phyloP scores from a whole-genome alignment of 2,888 invertebrate genomes.

The Drosophila flavopinicola region DNA sequence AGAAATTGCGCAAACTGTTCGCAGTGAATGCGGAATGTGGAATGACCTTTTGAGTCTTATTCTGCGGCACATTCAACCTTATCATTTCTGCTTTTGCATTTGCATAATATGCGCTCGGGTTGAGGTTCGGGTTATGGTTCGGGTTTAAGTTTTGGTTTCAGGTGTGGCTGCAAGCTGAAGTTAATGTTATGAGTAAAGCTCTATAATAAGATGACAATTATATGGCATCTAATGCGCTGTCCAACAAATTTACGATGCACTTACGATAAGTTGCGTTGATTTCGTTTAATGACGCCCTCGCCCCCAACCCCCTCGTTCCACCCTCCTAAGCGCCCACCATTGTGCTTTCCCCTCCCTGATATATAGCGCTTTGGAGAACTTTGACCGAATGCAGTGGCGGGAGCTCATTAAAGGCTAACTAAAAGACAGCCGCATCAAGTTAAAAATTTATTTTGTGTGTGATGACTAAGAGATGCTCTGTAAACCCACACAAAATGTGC shows the following conservation, averaged over 20 bases:
- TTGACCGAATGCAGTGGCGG: slow-evolving; percentile 19
- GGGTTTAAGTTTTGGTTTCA: slow-evolving; percentile 7
- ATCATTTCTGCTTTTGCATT: slow-evolving; percentile 24
- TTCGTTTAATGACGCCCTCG: slow-evolving; percentile 36
- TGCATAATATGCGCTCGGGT: slow-evolving; percentile 23
- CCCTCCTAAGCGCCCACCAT: too few species aligned
- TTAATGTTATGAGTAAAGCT: slow-evolving; percentile 44
- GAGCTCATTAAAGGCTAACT: slow-evolving; percentile 22
- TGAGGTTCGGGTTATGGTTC: not conserved
- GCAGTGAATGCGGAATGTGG: slow-evolving; percentile 45
- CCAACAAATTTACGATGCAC: slow-evolving; percentile 48
- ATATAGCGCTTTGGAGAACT: slow-evolving; percentile 27
- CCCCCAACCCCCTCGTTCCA: not conserved
- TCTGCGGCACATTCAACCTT: slow-evolving; percentile 20
- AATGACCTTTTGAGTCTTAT: slow-evolving; percentile 32
- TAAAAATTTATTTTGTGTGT: slow-evolving; percentile 26
- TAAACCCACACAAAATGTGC: too few species aligned
- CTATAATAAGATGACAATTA: slow-evolving; percentile 45
- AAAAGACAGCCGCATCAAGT: not conserved
- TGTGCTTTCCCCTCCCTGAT: not conserved
- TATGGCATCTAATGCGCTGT: slow-evolving; percentile 48
- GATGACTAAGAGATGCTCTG: slow-evolving; percentile 1
- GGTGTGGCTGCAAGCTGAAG: slow-evolving; percentile 26
- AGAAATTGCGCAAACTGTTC: slow-evolving; percentile 37
- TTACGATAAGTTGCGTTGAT: slow-evolving; percentile 52